Evolutionary conservation across 2,888 invertebrate species (phyloP).

Genomic region (Atethmia centrago): DNA sequence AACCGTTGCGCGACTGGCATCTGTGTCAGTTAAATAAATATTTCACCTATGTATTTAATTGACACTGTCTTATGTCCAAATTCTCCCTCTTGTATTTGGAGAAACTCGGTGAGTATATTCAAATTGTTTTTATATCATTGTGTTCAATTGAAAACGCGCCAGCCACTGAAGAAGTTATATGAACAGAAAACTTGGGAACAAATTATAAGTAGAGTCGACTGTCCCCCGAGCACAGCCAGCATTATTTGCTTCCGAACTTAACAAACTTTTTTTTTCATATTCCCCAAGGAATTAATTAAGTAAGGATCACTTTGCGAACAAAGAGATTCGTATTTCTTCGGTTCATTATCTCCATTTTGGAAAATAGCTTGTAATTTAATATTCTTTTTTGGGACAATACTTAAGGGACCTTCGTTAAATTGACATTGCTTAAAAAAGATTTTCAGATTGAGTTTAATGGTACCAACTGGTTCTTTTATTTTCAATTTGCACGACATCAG

Average conservation of each 20-base stretch:
- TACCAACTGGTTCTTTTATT: slow-evolving; percentile 31
- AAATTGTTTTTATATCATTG: slow-evolving; percentile 72
- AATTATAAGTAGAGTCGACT: slow-evolving; percentile 77
- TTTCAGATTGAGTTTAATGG: slow-evolving; percentile 46
- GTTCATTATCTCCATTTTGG: slow-evolving; percentile 74
- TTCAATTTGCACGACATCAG: slow-evolving; percentile 33
- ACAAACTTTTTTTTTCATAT: slow-evolving; percentile 77
- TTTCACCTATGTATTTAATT: no score
- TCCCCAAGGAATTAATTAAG: slow-evolving; percentile 81
- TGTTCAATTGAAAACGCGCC: slow-evolving; percentile 79
- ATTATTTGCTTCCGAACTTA: slow-evolving; percentile 78
- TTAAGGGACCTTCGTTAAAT: slow-evolving; percentile 65
- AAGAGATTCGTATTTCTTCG: slow-evolving; percentile 75
- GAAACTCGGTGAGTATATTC: slow-evolving; percentile 38
- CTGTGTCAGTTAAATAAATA: slow-evolving; percentile 67
- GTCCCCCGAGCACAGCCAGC: slow-evolving; percentile 70
- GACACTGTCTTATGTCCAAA: slow-evolving; percentile 59
- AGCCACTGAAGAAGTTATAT: slow-evolving; percentile 76
- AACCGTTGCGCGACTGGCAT: slow-evolving; percentile 71
- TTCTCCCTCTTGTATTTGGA: slow-evolving; percentile 56
- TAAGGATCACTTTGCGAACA: slow-evolving; percentile 77
- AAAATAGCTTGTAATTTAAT: slow-evolving; percentile 68
- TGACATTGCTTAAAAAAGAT: slow-evolving; percentile 58
- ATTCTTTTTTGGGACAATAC: slow-evolving; percentile 63
- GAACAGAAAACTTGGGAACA: slow-evolving; percentile 80